Conservation (phyloP, 2,888 invertebrate genomes). For the Perizoma affinitatum region DNA sequence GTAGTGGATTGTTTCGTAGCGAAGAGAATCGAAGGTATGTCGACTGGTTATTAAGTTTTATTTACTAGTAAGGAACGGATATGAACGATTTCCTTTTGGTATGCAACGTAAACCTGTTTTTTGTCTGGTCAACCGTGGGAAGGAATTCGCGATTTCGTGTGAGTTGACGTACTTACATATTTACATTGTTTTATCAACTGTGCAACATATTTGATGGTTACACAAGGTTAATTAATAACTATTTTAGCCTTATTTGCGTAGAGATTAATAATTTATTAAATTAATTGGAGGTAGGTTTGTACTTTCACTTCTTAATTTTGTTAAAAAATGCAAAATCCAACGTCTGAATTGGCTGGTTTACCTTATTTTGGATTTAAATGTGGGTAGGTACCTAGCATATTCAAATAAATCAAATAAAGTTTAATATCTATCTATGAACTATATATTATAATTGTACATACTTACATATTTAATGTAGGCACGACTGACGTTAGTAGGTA, state of each 20-base stretch:
- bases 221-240: conserved; percentile 13
- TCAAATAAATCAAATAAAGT: too few species aligned
- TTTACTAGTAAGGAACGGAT: conserved; percentile 60
- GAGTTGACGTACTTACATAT: conserved; percentile 38
- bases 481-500: too few species aligned
- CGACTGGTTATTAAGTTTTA: conserved; percentile 44
- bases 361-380: too few species aligned
- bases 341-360: too few species aligned
- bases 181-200: conserved; percentile 44
- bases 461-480: too few species aligned
- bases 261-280: background rate
- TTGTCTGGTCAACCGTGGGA: conserved; percentile 78
- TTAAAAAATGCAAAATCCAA: background rate
- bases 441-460: too few species aligned
- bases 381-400: too few species aligned
- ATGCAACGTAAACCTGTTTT: conserved; percentile 75
- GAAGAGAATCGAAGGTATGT: conserved; percentile 57
- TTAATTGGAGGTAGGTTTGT: background rate
- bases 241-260: conserved; percentile 1
- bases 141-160: conserved; percentile 65
- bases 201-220: conserved; percentile 19
- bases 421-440: too few species aligned
- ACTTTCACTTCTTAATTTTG: conserved; percentile 9
- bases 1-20: conserved; percentile 43
- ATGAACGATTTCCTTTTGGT: conserved; percentile 72